These are phyloP conservation scores for Ptilonorhynchus violaceus DNA, from an alignment of 2,113 vertebrate genomes.

Conservation along the genomic window DNA sequence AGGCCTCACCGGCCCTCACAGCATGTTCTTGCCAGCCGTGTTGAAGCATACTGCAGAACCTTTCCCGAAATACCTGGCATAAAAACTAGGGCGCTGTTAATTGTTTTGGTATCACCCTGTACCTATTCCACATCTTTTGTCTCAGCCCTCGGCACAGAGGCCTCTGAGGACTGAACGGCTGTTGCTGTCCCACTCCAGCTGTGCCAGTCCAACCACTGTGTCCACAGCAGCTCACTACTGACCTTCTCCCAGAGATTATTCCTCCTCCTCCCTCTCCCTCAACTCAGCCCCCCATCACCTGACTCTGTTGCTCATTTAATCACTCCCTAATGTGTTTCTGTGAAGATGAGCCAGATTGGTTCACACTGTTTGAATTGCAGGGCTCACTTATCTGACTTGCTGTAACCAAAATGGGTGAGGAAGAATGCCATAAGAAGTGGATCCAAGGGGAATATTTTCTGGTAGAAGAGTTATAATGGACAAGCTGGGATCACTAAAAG, in stretches of 20 bases:
- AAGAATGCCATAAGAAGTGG: not conserved
- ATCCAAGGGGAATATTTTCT: not conserved
- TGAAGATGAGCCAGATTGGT: not conserved
- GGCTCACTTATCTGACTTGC: not conserved
- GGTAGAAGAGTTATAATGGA: not conserved
- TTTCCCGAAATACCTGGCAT: not conserved
- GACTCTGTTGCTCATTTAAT: not conserved
- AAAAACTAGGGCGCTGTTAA: not conserved
- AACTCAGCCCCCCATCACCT: not conserved
- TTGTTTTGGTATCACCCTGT: rapidly evolving
- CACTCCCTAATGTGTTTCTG: not conserved
- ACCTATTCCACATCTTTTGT: not conserved
- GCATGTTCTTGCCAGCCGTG: not conserved
- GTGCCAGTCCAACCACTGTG: not conserved
- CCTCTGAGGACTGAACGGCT: not conserved
- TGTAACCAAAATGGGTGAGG: not conserved
- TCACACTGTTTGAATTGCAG: not conserved
- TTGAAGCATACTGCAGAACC: not conserved
- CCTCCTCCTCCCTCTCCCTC: not conserved
- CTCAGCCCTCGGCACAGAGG: not conserved
- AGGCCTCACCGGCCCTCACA: rapidly evolving
- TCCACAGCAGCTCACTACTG: not conserved
- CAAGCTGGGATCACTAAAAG: not conserved
- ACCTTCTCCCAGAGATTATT: not conserved
- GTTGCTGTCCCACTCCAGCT: not conserved